Evolutionary conservation across 2,888 invertebrate genomes (phyloP), one percentile per base, ranked within the genome.

Genomic region (Carpatolechia fugitivella): DNA sequence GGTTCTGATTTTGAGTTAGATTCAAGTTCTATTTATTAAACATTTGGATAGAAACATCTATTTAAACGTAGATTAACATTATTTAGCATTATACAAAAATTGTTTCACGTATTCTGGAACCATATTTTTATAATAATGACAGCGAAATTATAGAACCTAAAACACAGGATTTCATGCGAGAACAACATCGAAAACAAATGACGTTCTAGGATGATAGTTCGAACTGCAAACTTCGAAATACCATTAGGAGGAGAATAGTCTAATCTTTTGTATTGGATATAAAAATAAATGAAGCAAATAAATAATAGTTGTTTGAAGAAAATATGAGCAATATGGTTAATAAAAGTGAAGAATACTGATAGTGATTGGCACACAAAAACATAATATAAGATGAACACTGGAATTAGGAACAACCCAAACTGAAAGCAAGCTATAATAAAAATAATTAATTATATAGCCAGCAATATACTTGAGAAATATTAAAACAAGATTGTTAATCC

Each of bases 381-480:
- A 69, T 72, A 78, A n/a, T n/a, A 69, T 74, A 61, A 69, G 70
- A 81, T 77, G 75, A 67, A 76, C 76, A 78, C 69, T 72, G 72
- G 74, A 70, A 63, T 67, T 58, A 70, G 68, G 70, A 72, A 64
- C 66, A 70, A 65, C 71, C 82, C 84, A 80, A 84, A 85, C 83
- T 80, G 85, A 70, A 83, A 82, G 80, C 76, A 70, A 78, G 76
- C 70, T 50, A 57, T 62, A 54, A 62, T 50, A 61, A 56, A 62
- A 57, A 55, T 51, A 56, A 54, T 55, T 55, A 60, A 57, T 62
- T 49, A 61, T 4, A 4, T 6, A n/a, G n/a, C n/a, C n/a, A n/a
- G n/a, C n/a, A n/a, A n/a, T 24, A 24, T 60, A 64, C 54, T 33
- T 58, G 51, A 61, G 31, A 40, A 13, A 47, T 47, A 49, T 49